A percentile compares a stretch with the other conserved stretches of the same genome.
Evolutionary conservation across 92 coral and sea anemone species (phyloP).

Genomic region (Umimayanthus chanpuru): DNA sequence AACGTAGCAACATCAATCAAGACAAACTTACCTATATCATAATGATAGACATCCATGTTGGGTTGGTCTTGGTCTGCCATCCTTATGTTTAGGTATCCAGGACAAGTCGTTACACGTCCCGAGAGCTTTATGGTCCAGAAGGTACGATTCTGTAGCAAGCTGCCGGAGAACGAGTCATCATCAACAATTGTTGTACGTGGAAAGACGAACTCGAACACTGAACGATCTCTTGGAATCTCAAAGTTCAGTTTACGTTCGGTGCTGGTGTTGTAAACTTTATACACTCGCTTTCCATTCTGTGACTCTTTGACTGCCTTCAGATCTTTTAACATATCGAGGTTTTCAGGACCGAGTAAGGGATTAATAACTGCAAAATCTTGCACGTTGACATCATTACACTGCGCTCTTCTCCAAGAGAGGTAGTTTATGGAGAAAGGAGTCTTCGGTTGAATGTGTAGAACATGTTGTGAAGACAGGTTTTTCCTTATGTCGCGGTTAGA

Average conservation of each 20-base stretch:
- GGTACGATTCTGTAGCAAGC: conserved; percentile 66
- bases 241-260: conserved; percentile 34
- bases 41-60: conserved; percentile 62
- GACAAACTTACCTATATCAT: conserved; percentile 65
- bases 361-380: conserved; percentile 47
- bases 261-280: conserved; percentile 64
- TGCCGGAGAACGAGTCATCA: conserved; percentile 63
- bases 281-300: conserved; percentile 45
- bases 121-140: conserved; percentile 72
- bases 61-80: conserved; percentile 80
- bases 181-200: conserved; percentile 64
- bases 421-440: conserved; percentile 68
- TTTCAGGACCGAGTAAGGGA: conserved; percentile 32
- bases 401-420: conserved; percentile 50
- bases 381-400: conserved; percentile 57
- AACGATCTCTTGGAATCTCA: conserved; percentile 62
- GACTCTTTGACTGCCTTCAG: conserved; percentile 50
- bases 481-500: conserved; percentile 35
- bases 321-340: conserved; percentile 48
- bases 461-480: conserved; percentile 6
- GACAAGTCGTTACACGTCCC: conserved; percentile 65
- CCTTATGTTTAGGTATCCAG: conserved; percentile 69
- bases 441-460: conserved; percentile 58
- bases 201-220: conserved; percentile 60
- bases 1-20: too few species aligned